These are phyloP conservation scores for Phorcus lineatus DNA, from an alignment of 2,888 invertebrate genomes.

Conservation along the genomic window DNA sequence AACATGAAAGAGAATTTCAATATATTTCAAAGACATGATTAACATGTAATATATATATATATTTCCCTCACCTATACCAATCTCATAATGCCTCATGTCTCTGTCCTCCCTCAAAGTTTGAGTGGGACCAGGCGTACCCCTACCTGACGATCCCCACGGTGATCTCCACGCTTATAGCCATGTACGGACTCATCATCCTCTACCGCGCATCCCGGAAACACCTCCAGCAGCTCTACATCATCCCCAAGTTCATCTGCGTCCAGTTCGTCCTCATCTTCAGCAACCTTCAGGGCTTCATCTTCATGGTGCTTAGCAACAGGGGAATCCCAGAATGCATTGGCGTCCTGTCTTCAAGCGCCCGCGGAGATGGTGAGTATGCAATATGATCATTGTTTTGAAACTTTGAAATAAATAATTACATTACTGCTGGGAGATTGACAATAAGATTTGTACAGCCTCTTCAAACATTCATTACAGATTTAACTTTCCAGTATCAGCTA, in stretches of 20 bases:
- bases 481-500: no score
- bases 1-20: no score
- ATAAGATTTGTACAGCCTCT: no score
- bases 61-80: no score
- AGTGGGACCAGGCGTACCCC: neutral
- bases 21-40: no score
- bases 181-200: slow-evolving; percentile 36
- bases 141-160: slow-evolving; percentile 7
- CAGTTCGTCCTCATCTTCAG: slow-evolving; percentile 30
- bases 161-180: slow-evolving; percentile 30
- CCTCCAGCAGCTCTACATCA: slow-evolving; percentile 16
- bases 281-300: slow-evolving; percentile 23
- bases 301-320: slow-evolving; percentile 1
- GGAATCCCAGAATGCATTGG: slow-evolving; percentile 9
- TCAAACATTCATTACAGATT: no score
- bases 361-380: neutral
- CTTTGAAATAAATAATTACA: no score
- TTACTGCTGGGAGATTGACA: no score
- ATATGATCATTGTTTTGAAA: neutral
- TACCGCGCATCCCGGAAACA: slow-evolving; percentile 30
- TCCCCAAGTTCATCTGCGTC: slow-evolving; percentile 32
- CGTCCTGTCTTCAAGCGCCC: neutral
- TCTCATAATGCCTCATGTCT: neutral
- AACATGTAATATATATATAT: no score
- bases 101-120: slow-evolving; percentile 3